Conservation (phyloP, 2,888 invertebrate species). For the Polydrusus cervinus region DNA sequence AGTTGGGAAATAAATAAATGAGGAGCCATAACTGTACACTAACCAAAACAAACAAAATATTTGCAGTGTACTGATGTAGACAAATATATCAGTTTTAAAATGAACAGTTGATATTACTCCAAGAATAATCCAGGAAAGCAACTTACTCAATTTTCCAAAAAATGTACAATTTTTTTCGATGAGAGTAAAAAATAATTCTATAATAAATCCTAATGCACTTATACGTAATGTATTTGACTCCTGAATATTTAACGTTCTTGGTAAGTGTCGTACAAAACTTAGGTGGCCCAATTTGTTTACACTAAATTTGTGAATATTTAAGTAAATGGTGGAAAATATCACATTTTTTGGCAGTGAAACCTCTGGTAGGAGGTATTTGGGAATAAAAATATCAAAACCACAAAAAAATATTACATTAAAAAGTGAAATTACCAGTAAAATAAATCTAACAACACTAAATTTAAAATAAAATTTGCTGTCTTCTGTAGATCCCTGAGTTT, state of each 20-base stretch:
- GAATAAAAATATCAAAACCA: slow-evolving; percentile 32
- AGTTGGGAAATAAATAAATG: slow-evolving; percentile 16
- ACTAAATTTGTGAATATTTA: slow-evolving; percentile 23
- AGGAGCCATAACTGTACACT: slow-evolving; percentile 29
- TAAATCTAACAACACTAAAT: slow-evolving; percentile 36
- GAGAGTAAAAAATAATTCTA: slow-evolving; percentile 57
- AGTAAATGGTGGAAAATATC: slow-evolving; percentile 49
- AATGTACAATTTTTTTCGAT: slow-evolving; percentile 42
- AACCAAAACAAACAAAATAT: slow-evolving; percentile 52
- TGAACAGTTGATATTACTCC: slow-evolving; percentile 52
- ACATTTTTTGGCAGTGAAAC: slow-evolving; percentile 49
- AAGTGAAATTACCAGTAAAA: slow-evolving; percentile 41
- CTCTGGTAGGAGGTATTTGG: slow-evolving; percentile 28
- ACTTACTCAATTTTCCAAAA: slow-evolving; percentile 58
- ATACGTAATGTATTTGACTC: slow-evolving; percentile 47
- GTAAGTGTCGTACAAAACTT: slow-evolving; percentile 48
- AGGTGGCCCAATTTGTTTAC: slow-evolving; percentile 13
- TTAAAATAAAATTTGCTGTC: slow-evolving; percentile 16
- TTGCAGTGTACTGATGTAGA: slow-evolving; percentile 53
- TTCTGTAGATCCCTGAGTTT: slow-evolving; percentile 29
- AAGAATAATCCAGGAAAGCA: slow-evolving; percentile 60
- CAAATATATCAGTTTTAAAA: slow-evolving; percentile 37
- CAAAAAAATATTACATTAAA: slow-evolving; percentile 37
- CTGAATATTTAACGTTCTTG: slow-evolving; percentile 45
- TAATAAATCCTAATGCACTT: slow-evolving; percentile 56